Evolutionary conservation across 1,140 invertebrate species (phyloP), one percentile per base, ranked within the genome.

Genomic region (Lepidostoma basale): DNA sequence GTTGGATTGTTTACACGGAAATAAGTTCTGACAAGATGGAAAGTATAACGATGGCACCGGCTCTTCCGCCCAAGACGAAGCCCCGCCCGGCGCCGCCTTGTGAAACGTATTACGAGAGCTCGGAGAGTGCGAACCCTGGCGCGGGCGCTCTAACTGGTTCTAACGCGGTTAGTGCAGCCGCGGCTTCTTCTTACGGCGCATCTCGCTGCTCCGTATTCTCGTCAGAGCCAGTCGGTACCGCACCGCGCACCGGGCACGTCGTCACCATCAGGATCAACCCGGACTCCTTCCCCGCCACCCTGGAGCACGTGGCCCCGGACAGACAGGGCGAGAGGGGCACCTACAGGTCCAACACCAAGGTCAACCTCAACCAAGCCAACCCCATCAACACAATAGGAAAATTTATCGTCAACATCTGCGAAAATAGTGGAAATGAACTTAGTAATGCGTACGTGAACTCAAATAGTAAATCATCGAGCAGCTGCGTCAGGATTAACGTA

Each of bases 251-350:
- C 65, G 76, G 79, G 10, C 87, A 89, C 77, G 87, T 89, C 67
- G 88, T 89, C 39, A 89, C 88, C 67, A 89, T 90, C 75, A 85
- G 83, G 75, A 88, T 90, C 74, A 88, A 87, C 76, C 85, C 88
- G 6, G 81, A 84, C 66, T 76, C 79, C 14, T 81, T 85, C 63
- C 75, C 59, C 10, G 28, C 6, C 42, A 20, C 30, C 14, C 6
- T 12, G 16, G 26, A 30, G 52, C 62, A n/a, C 79, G 45, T 79
- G 78, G 70, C 78, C 81, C 62, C 42, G 78, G 69, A 77, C 81
- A 54, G 75, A 79, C 73, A 71, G 78, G 78, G 28, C 16, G 47
- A 54, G 10, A 58, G 62, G 30, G 56, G 36, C 1, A 66, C 56
- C 1, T 62, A 56, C 20, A 67, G 59, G 12, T 40, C 30, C 10